These are phyloP conservation scores for Corythornis madagascariensis DNA, from an alignment of 2,113 vertebrate species.

Conservation along the genomic window DNA sequence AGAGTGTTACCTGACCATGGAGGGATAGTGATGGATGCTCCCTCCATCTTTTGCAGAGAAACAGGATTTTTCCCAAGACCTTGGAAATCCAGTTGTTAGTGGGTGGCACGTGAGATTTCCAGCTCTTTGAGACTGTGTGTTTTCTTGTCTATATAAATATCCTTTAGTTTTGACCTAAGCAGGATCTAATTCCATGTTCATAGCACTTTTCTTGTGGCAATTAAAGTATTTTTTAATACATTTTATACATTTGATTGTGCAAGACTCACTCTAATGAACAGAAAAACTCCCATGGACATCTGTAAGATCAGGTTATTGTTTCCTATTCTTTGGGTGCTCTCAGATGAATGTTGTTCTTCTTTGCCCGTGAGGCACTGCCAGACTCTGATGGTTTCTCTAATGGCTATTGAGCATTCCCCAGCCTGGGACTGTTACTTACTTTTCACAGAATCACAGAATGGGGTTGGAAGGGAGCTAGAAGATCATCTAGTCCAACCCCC, in stretches of 20 bases:
- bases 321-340: background rate
- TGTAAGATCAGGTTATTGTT: background rate
- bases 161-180: background rate
- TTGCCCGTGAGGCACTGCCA: background rate
- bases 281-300: background rate
- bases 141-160: background rate
- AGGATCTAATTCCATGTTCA: background rate
- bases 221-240: background rate
- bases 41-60: background rate
- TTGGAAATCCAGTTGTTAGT: background rate
- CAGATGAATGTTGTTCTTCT: background rate
- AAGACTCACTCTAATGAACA: background rate
- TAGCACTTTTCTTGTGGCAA: background rate
- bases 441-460: too few relatives aligned
- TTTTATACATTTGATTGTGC: background rate
- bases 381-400: background rate
- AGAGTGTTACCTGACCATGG: accelerated
- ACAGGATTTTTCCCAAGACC: background rate
- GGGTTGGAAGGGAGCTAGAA: too few relatives aligned
- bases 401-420: background rate
- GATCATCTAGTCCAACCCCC: too few relatives aligned
- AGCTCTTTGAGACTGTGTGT: background rate
- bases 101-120: background rate
- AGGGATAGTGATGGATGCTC: background rate
- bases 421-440: accelerated